A percentile compares a stretch with the other conserved stretches of the same genome.
phyloP scores from a whole-genome alignment of 1,140 invertebrate genomes.

The Drosophila persimilis region DNA sequence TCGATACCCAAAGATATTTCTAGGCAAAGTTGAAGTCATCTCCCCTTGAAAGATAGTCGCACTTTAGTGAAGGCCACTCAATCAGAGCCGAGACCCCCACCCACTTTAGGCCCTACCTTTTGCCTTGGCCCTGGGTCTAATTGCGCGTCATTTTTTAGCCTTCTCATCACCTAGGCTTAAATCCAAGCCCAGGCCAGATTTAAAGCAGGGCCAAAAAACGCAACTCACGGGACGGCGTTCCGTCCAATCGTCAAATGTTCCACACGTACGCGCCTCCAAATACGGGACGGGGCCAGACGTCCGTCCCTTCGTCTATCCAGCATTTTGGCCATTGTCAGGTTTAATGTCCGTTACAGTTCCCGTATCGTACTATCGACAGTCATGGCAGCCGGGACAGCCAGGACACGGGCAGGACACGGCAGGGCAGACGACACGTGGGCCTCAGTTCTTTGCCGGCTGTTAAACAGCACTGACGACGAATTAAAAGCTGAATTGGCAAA shows the following conservation, averaged over 20 bases:
- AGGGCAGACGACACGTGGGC: conserved; percentile 33
- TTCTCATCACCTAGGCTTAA: conserved; percentile 37
- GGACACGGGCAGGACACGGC: neutral
- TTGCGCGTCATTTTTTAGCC: conserved; percentile 38
- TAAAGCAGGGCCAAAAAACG: conserved; percentile 46
- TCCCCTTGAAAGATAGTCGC: neutral
- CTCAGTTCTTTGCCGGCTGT: conserved; percentile 41
- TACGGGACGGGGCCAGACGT: conserved; percentile 27
- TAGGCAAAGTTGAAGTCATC: neutral
- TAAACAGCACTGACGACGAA: conserved; percentile 78
- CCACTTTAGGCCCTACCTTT: neutral
- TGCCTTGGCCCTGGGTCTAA: conserved; percentile 16
- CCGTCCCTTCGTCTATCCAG: conserved; percentile 31
- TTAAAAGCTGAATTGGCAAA: conserved; percentile 79
- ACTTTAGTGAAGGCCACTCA: conserved; percentile 24
- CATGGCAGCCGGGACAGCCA: conserved; percentile 34
- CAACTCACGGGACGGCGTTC: conserved; percentile 44
- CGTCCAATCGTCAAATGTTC: conserved; percentile 53
- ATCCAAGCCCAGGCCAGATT: conserved; percentile 39
- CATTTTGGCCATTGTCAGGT: conserved; percentile 31
- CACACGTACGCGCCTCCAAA: conserved; percentile 56
- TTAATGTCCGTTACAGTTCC: conserved; percentile 19
- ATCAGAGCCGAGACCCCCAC: conserved; percentile 21
- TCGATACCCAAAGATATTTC: too few species aligned
- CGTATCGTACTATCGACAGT: conserved; percentile 48